phyloP scores from a whole-genome alignment of 2,113 vertebrate species.

The Calidris pygmaea region DNA sequence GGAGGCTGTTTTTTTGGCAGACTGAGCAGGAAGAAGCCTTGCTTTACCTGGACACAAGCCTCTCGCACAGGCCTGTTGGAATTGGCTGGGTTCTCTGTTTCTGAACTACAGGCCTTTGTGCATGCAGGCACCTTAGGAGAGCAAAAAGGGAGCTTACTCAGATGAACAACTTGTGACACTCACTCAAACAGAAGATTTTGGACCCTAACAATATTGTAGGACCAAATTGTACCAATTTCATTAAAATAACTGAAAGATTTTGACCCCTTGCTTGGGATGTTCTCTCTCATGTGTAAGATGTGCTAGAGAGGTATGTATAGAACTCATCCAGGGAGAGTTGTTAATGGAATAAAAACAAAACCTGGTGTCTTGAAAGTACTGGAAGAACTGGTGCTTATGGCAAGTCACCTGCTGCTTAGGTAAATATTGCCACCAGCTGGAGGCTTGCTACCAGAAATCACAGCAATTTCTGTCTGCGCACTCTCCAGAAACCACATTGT shows the following conservation, averaged over 20 bases:
- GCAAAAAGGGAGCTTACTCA: not conserved
- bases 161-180: not conserved
- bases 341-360: not conserved
- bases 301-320: not conserved
- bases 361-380: not conserved
- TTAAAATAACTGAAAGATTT: not conserved
- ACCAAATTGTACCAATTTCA: not conserved
- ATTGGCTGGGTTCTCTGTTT: not conserved
- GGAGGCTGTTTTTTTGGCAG: not conserved
- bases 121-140: accelerated
- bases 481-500: not conserved
- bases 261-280: not conserved
- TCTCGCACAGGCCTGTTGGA: not conserved
- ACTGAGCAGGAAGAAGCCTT: not conserved
- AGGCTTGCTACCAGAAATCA: not conserved
- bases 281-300: not conserved
- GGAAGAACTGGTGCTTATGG: not conserved
- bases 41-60: not conserved
- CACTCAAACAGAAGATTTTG: not conserved
- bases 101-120: not conserved
- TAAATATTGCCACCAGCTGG: not conserved
- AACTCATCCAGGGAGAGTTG: not conserved
- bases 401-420: not conserved
- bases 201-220: not conserved
- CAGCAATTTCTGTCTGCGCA: not conserved